These are phyloP conservation scores for Crenuchus spilurus DNA, from an alignment of 2,797 vertebrate genomes.

Conservation along the genomic window DNA sequence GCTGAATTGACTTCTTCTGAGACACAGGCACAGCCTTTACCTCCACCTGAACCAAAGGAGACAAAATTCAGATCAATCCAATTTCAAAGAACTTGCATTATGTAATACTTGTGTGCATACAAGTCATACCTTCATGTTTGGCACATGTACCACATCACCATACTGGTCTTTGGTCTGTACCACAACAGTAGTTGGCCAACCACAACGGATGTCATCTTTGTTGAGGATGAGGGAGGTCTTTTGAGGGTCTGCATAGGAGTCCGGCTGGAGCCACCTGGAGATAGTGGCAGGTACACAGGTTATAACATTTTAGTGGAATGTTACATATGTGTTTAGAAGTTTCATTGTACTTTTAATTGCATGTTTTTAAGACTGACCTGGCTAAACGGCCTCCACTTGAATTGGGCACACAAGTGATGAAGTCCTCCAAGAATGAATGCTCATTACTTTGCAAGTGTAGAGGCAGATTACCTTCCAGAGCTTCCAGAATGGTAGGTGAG, in stretches of 20 bases:
- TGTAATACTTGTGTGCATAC: background rate
- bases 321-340: too few species aligned
- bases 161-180: constrained; percentile 99
- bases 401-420: constrained; percentile 93
- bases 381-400: constrained; percentile 97
- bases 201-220: constrained; percentile 97
- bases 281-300: background rate
- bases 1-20: constrained; percentile 95
- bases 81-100: background rate
- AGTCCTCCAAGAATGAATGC: constrained; percentile 97
- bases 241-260: constrained; percentile 97
- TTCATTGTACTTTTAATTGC: too few species aligned
- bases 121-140: constrained; percentile 92
- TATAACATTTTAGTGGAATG: too few species aligned
- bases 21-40: constrained; percentile 98
- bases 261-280: constrained; percentile 95
- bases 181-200: constrained; percentile 95
- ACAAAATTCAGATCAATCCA: background rate
- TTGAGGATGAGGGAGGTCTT: constrained; percentile 96
- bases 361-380: constrained; percentile 77
- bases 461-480: constrained; percentile 94
- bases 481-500: constrained; percentile 95
- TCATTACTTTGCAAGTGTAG: constrained; percentile 98
- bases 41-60: constrained; percentile 83
- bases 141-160: constrained; percentile 97